These are phyloP conservation scores for Deroplatys truncata DNA, from an alignment of 2,888 invertebrate species.

Conservation along the genomic window DNA sequence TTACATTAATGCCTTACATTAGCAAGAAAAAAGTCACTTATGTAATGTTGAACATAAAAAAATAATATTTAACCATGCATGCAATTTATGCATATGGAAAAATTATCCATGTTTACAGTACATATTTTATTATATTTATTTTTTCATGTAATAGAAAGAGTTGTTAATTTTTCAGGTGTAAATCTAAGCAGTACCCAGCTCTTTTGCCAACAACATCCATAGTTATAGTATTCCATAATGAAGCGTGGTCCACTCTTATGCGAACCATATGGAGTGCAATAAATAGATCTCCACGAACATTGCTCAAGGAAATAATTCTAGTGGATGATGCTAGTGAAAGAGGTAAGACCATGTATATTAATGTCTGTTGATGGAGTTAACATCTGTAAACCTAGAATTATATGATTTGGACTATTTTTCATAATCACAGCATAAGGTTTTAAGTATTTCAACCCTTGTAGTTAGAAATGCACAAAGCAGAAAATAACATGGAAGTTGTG, in stretches of 20 bases:
- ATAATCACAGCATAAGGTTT: too few relatives aligned
- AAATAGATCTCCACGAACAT: conserved; percentile 71
- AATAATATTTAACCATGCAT: neutral
- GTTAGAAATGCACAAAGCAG: too few relatives aligned
- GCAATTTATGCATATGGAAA: neutral
- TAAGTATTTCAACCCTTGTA: too few relatives aligned
- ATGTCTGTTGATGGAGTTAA: neutral
- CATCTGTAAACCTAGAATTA: too few relatives aligned
- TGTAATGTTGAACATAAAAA: neutral
- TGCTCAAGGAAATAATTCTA: conserved; percentile 79
- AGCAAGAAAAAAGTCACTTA: too few relatives aligned
- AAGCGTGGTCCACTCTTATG: conserved; percentile 96
- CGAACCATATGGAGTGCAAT: conserved; percentile 94
- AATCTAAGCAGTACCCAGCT: conserved; percentile 69
- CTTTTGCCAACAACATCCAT: conserved; percentile 82
- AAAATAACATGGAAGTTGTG: too few relatives aligned
- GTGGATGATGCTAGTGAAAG: conserved; percentile 87
- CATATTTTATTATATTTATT: neutral
- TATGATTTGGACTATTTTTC: too few relatives aligned
- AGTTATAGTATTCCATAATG: conserved; percentile 97
- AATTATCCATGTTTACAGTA: neutral
- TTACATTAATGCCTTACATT: too few relatives aligned
- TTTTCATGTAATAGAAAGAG: neutral
- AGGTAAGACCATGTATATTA: conserved; percentile 49
- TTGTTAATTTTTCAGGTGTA: conserved; percentile 57